These are phyloP conservation scores for Eurystomus gularis DNA, from an alignment of 2,113 vertebrate species.

Conservation along the genomic window DNA sequence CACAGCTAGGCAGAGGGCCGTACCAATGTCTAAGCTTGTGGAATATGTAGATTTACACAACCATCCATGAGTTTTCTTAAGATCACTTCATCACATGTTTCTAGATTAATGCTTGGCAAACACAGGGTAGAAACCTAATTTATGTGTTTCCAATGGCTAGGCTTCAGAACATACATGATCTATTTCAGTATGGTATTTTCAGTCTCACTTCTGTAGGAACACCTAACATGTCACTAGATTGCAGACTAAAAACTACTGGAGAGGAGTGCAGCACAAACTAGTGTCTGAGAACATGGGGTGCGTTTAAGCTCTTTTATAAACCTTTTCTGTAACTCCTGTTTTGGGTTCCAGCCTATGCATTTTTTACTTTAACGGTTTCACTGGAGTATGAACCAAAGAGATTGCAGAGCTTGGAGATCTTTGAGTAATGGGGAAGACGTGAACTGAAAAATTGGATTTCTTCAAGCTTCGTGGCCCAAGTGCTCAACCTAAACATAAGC, in stretches of 20 bases:
- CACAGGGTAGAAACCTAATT: background rate
- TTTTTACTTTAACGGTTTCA: slow-evolving; percentile 12
- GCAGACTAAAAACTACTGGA: background rate
- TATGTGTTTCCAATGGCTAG: background rate
- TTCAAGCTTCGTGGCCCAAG: background rate
- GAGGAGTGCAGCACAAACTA: background rate
- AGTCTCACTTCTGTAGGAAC: background rate
- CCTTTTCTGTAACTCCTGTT: background rate
- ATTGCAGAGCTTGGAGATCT: background rate
- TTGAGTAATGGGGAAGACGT: slow-evolving; percentile 29
- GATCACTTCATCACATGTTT: background rate
- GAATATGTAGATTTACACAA: background rate
- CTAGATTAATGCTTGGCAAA: background rate
- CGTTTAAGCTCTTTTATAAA: background rate
- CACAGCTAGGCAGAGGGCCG: background rate
- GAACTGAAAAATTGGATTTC: slow-evolving; percentile 60
- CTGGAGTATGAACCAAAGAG: background rate
- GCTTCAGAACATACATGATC: fast-evolving
- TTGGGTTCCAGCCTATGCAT: background rate
- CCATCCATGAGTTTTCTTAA: background rate
- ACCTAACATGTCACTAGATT: background rate
- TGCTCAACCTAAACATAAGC: background rate
- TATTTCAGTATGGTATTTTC: background rate
- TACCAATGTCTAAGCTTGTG: background rate
- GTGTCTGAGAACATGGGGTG: fast-evolving